Evolutionary conservation across 2,888 invertebrate species (phyloP), one percentile per base, ranked within the genome.

Genomic region (Incurvaria masculella): DNA sequence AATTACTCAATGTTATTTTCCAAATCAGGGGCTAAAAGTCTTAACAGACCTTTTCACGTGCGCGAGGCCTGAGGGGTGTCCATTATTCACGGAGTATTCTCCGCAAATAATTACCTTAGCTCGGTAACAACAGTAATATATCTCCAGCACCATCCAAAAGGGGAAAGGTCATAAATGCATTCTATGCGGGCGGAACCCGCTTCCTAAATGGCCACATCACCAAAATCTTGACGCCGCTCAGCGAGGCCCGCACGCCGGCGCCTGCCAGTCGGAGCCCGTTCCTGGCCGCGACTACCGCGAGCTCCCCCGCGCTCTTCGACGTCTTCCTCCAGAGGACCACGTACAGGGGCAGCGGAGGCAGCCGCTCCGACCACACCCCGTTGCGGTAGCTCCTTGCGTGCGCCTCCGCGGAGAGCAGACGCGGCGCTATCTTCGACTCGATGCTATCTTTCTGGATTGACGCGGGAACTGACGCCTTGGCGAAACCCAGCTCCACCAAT

Each of bases 401-500:
- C n/a, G 63, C 61, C 54, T 79, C 73, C 2, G 79, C 79, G 44
- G 67, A 67, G 39, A 75, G 51, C 21, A 79, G 57, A 1, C 54
- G 61, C 5, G 72, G 70, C 4, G 71, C 74, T 46, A 75, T 53
- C 59, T 69, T 61, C 51, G 71, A 69, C 54, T 74, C 74, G 21
- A 74, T 58, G 14, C 68, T 69, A 48, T 75, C 68, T 53, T 72
- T 74, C 55, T 65, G 58, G 8, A 76, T 60, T 38, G 57, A 58
- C 53, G 51, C 52, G 16, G 70, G 75, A 2, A 73, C 63, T 49
- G 66, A 68, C 11, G 67, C 69, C 56, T 67, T 71, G 17, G 78
- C 79, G 59, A 71, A 76, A 18, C 79, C 79, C 49, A 79, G 69
- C 55, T 79, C 78, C 16, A 79, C 72, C 27, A 79, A 59, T 53